Evolutionary conservation across 2,113 vertebrate genomes (phyloP), one percentile per base, ranked within the genome.

Genomic region (Malurus elegans): DNA sequence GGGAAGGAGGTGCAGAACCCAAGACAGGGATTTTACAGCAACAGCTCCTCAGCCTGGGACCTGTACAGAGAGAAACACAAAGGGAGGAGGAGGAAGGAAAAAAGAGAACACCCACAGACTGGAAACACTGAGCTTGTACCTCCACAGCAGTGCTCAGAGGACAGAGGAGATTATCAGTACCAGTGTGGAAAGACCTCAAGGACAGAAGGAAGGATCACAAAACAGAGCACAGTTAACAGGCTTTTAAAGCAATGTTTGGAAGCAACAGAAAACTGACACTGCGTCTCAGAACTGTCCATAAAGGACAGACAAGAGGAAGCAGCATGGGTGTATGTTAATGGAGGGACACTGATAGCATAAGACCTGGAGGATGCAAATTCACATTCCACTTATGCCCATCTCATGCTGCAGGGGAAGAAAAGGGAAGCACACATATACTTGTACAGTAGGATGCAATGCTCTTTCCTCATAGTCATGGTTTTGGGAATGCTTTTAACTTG

Each of bases 271-370:
- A 57, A 80, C 32, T 8, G 7, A 44, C 1, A 2, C 20, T 61
- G 28, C 3, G 20, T 47, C 29, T 72, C 32, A 44, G 71, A 72
- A 86, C 24, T 65, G 38, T 26, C 28, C 58, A 28, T 8, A 61
- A 54, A 4, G n/a, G 40, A 86, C 86, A 56, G 67, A 31, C 67
- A 75, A 64, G 75, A 88, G 32, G 26, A 88, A 92, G 53, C 3
- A 4, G 36, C 58, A 56, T 0, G 5, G 21, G 19, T 67, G 3
- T 9, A 7, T 17, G 6, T 7, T 28, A 29, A 48, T 74, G 34
- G 23, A 74, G 10, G 20, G 42, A 54, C 5, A 10, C 19, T 62
- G 12, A 38, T 4, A 80, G 32, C 81, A 85, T n/a, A 61, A 50
- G 38, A 40, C 28, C 42, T 21, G 4, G 15, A 28, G 50, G 34